Conservation (phyloP, 2,113 vertebrate genomes). For the Lethenteron reissneri region DNA sequence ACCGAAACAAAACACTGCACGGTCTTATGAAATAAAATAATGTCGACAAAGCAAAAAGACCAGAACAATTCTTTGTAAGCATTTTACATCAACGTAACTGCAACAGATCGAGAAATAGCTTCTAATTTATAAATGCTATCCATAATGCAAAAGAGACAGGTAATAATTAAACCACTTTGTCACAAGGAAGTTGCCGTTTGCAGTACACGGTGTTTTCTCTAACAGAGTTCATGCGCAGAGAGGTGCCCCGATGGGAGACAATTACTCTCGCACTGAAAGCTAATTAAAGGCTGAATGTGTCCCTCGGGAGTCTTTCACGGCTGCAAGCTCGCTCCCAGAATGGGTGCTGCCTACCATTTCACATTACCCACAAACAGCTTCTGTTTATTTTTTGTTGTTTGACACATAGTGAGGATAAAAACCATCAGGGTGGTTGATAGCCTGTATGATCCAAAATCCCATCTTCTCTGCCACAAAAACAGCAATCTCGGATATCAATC, state of each 20-base stretch:
- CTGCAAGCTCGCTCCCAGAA: background rate
- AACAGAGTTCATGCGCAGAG: too few relatives aligned
- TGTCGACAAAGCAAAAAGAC: too few relatives aligned
- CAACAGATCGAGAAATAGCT: too few relatives aligned
- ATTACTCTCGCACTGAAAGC: slow-evolving; percentile 3
- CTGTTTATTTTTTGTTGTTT: background rate
- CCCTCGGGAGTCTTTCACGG: slow-evolving; percentile 3
- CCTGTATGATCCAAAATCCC: slow-evolving; percentile 1
- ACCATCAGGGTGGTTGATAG: slow-evolving; percentile 5
- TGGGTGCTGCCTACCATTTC: slow-evolving; percentile 5
- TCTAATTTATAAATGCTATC: too few relatives aligned
- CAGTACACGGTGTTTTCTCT: too few relatives aligned
- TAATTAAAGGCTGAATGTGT: slow-evolving; percentile 6
- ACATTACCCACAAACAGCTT: background rate
- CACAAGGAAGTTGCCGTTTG: too few relatives aligned
- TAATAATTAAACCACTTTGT: too few relatives aligned
- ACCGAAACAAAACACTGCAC: too few relatives aligned
- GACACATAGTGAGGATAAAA: slow-evolving; percentile 3
- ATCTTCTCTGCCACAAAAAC: background rate
- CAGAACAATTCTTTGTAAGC: too few relatives aligned
- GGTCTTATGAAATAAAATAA: too few relatives aligned
- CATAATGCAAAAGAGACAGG: too few relatives aligned
- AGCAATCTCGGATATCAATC: slow-evolving; percentile 1
- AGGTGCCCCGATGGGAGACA: background rate
- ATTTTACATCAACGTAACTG: too few relatives aligned